Conservation (phyloP, 2,888 invertebrate genomes). For the Byasa hedistus region DNA sequence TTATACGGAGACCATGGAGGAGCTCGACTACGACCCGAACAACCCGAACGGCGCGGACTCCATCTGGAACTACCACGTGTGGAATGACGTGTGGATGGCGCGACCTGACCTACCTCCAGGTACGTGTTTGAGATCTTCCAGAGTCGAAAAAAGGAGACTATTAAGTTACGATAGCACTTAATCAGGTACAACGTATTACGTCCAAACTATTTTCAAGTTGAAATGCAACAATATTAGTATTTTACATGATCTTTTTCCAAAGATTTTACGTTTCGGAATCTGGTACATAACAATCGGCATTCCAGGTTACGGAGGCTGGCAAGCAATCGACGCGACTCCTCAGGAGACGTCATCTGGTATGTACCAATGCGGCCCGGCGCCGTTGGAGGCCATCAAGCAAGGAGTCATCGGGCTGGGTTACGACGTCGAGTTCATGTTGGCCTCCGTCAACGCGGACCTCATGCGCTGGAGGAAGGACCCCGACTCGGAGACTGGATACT, state of each 20-base stretch:
- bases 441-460: conserved; percentile 91
- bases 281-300: no score
- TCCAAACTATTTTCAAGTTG: no score
- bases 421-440: conserved; percentile 88
- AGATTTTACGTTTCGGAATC: no score
- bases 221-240: no score
- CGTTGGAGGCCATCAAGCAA: conserved; percentile 87
- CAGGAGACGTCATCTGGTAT: conserved; percentile 87
- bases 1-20: conserved; percentile 83
- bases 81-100: conserved; percentile 94
- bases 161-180: no score
- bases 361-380: conserved; percentile 89
- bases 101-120: conserved; percentile 86
- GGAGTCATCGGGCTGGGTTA: conserved; percentile 87
- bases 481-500: conserved; percentile 81
- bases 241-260: no score
- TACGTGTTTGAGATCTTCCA: conserved; percentile 36
- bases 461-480: conserved; percentile 88
- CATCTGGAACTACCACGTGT: conserved; percentile 94
- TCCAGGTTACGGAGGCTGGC: conserved; percentile 92
- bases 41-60: conserved; percentile 85
- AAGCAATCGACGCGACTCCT: conserved; percentile 92
- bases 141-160: no score
- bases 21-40: conserved; percentile 83
- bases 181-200: no score